phyloP scores from a whole-genome alignment of 37 sponge, comb jelly and placozoan genomes.

The Oopsacas minuta region DNA sequence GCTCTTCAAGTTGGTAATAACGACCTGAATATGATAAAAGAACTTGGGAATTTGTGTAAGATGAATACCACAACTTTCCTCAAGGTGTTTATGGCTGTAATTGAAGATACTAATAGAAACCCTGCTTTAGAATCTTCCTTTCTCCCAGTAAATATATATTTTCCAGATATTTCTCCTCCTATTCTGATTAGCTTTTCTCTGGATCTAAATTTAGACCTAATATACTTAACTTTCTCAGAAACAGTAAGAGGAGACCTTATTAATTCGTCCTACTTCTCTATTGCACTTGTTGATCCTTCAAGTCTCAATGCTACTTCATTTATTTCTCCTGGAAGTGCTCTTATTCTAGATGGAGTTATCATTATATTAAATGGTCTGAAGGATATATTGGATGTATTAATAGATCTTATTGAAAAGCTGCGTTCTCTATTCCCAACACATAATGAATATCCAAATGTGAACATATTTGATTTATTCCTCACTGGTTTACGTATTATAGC shows the following conservation, averaged over 20 bases:
- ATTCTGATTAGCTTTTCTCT: conserved; percentile 12
- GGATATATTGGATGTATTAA: not conserved
- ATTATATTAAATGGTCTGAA: not conserved
- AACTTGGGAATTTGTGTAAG: not conserved
- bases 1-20: not conserved
- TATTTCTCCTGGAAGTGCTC: not conserved
- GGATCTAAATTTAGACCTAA: conserved; percentile 24
- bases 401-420: not conserved
- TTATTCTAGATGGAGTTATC: not conserved
- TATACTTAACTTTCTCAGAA: conserved; percentile 50
- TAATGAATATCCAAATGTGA: not conserved
- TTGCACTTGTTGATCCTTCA: conserved; percentile 3
- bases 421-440: not conserved
- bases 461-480: not conserved
- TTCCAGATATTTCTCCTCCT: conserved; percentile 20
- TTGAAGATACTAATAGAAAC: conserved; percentile 19
- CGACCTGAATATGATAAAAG: not conserved
- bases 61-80: not conserved
- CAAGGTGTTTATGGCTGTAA: not conserved
- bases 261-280: not conserved
- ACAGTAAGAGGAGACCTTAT: conserved; percentile 21
- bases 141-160: not conserved
- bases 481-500: not conserved
- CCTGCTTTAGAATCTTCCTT: not conserved
- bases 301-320: not conserved